These are phyloP conservation scores for Lasioglossum villosulum DNA, from an alignment of 2,888 invertebrate species.

Conservation along the genomic window DNA sequence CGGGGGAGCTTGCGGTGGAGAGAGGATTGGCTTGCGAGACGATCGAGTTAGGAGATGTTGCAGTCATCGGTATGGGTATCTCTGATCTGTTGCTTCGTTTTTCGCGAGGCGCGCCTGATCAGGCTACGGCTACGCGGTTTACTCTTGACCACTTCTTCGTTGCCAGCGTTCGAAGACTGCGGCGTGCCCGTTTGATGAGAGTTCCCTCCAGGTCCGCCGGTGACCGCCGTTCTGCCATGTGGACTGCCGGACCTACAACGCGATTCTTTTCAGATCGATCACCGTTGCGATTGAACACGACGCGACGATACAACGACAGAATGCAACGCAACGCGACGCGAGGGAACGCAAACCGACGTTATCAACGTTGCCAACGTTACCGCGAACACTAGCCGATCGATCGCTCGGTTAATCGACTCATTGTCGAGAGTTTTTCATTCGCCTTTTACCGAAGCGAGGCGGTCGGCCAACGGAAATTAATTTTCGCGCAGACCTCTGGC, in stretches of 20 bases:
- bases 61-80: conserved; percentile 90
- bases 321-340: background rate
- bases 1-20: background rate
- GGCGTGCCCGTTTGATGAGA: conserved; percentile 78
- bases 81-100: conserved; percentile 91
- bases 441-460: background rate
- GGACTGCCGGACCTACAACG: conserved; percentile 79
- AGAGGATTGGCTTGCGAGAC: background rate
- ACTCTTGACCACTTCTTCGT: conserved; percentile 85
- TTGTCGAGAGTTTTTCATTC: conserved; percentile 10
- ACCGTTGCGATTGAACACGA: background rate
- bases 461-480: conserved; percentile 8
- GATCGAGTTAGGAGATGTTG: conserved; percentile 88
- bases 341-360: background rate
- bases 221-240: conserved; percentile 78
- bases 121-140: conserved; percentile 90
- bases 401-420: conserved; percentile 4
- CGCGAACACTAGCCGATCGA: background rate
- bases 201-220: conserved; percentile 75
- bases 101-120: conserved; percentile 92
- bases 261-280: conserved; percentile 16
- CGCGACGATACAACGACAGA: background rate
- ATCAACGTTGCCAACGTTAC: conserved; percentile 1
- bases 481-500: background rate
- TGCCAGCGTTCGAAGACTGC: conserved; percentile 81